Percentiles rank a stretch among this genome's conserved stretches.
These are phyloP conservation scores for Hyaena hyaena DNA, from an alignment of 2,113 vertebrate genomes.

Conservation along the genomic window DNA sequence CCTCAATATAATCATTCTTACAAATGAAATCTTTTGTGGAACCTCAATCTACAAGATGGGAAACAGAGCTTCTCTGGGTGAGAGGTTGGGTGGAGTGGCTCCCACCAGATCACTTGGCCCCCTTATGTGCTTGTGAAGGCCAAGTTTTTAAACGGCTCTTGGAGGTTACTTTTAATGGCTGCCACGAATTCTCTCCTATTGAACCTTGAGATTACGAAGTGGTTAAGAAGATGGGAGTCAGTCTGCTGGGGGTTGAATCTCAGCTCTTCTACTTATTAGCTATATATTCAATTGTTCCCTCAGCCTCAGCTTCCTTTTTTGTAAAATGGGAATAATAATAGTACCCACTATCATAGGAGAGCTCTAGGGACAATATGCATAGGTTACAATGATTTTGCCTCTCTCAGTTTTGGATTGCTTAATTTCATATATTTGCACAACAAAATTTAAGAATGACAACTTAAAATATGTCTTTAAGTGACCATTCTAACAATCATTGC, in stretches of 20 bases:
- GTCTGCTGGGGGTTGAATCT: background rate
- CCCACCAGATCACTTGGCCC: background rate
- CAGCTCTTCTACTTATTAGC: background rate
- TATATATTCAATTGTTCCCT: background rate
- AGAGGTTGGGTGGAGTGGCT: background rate
- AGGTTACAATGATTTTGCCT: background rate
- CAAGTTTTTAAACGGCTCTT: background rate
- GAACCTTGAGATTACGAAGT: background rate
- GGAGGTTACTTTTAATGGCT: background rate
- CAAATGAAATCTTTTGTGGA: background rate
- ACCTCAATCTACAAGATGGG: background rate
- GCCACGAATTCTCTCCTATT: background rate
- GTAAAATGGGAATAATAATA: background rate
- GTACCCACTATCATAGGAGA: background rate
- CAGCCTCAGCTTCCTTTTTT: background rate
- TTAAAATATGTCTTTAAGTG: background rate
- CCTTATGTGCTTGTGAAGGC: background rate
- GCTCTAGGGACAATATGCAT: too few relatives aligned
- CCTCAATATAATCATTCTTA: background rate
- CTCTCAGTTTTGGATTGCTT: background rate
- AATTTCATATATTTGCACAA: background rate
- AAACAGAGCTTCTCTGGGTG: background rate
- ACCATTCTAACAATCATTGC: background rate
- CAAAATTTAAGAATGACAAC: background rate
- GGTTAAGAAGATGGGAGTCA: background rate